Evolutionary conservation across 1,140 invertebrate genomes (phyloP).

Genomic region (Batillaria attramentaria): DNA sequence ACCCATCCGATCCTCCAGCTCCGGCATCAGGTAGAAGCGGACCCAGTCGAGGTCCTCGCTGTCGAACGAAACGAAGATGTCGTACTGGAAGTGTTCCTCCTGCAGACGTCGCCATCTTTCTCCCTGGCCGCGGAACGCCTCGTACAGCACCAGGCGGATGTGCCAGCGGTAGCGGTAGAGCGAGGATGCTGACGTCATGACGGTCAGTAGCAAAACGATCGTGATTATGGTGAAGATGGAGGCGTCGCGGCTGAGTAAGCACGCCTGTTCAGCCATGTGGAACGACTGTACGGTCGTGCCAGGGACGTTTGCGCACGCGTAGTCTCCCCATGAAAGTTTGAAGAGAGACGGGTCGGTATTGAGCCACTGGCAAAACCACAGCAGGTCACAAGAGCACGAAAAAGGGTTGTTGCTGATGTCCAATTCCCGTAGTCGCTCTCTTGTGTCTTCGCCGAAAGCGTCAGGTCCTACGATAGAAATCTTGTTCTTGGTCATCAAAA

Average conservation of each 20-base stretch:
- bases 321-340: background rate
- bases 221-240: background rate
- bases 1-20: slow-evolving; percentile 18
- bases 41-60: background rate
- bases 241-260: background rate
- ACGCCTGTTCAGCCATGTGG: slow-evolving; percentile 14
- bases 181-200: background rate
- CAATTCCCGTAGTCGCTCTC: background rate
- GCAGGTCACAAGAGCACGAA: slow-evolving; percentile 21
- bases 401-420: slow-evolving; percentile 29
- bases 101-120: slow-evolving; percentile 3
- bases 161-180: slow-evolving; percentile 1
- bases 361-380: slow-evolving; percentile 35
- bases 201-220: background rate
- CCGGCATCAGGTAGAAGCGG: background rate
- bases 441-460: background rate
- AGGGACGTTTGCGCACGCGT: background rate
- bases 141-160: slow-evolving; percentile 23
- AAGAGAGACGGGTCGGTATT: background rate
- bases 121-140: background rate
- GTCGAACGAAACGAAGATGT: slow-evolving; percentile 38
- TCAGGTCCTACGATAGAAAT: background rate
- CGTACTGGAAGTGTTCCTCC: slow-evolving; percentile 28
- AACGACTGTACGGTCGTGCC: slow-evolving; percentile 1
- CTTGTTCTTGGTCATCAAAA: background rate